Base-by-base conservation (phyloP, 35 echinoderm and acorn worm genomes). In the Ptychodera flava region DNA sequence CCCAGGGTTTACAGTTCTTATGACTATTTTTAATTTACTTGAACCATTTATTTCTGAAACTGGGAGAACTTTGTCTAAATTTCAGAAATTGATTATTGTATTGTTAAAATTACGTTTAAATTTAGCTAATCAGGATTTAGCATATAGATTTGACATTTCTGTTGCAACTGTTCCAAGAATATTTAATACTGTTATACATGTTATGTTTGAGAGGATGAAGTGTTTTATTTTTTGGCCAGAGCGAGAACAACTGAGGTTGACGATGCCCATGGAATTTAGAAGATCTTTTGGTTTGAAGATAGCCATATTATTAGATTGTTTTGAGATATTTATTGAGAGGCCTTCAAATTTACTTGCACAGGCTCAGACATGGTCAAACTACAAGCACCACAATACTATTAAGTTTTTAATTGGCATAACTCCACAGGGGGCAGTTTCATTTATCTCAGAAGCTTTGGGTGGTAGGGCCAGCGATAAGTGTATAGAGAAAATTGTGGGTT, bases 321-420 rank as follows among this genome's bases (percentile, higher is more conserved):
- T 85, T 78, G 91, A 89, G 37, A 78, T 93, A 14, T 93, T 89
- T 80, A 89, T 93, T 16, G 82, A 89, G 31, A 78, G 91, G 53
- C 86, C 91, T 36, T 85, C 86, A 30, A 89, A 93, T 89, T 38
- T 93, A 16, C 36, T 82, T 15, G 82, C 82, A 0, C 1, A 87
- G 80, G 82, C 80, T 78, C 82, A 88, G 31, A 89, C 91, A 31
- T 93, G 83, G 76, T 35, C n/a, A n/a, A 87, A 81, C 77, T 88
- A 89, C 16, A 93, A 93, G 80, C 91, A 93, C 77, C 81, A 93
- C 82, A 93, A 89, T 35, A 93, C 91, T 78, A 81, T 86, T 29
- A 89, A 93, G 81, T 88, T 78, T 33, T 77, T 93, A 14, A 80
- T 90, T 15, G 86, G 81, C 16, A 85, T 88, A 77, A 76, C 85